Conservation (phyloP, 1,140 invertebrate species). For the Venturia canescens region DNA sequence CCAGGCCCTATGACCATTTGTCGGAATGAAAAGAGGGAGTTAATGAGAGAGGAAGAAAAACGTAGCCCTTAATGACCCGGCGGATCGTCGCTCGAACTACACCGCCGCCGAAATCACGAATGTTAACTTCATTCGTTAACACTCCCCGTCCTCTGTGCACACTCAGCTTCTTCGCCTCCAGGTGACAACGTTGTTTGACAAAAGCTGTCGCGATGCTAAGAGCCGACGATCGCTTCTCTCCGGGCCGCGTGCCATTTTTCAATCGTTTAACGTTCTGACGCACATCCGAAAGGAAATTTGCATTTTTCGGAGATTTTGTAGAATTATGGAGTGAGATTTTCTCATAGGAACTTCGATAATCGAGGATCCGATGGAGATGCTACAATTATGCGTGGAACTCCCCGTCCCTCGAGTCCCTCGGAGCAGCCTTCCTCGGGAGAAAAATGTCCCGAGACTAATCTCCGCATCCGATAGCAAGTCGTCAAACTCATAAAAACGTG, state of each 20-base stretch:
- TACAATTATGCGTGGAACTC: background rate
- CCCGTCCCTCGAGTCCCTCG: background rate
- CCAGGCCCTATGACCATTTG: background rate
- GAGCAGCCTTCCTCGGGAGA: background rate
- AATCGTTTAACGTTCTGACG: no score
- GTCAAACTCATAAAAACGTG: conserved; percentile 15
- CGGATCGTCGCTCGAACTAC: conserved; percentile 12
- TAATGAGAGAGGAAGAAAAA: background rate
- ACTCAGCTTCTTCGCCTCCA: no score
- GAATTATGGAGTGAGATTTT: background rate
- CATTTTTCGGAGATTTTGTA: no score
- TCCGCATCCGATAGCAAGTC: conserved; percentile 21
- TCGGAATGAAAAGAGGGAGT: background rate
- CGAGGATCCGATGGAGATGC: background rate
- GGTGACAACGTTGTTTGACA: background rate
- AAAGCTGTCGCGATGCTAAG: no score
- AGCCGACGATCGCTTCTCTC: no score
- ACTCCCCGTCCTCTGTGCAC: background rate
- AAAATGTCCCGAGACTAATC: background rate
- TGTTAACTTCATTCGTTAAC: conserved; percentile 25
- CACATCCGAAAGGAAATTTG: no score
- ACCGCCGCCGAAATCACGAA: conserved; percentile 2
- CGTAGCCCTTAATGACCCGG: conserved; percentile 19
- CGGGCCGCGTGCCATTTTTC: no score
- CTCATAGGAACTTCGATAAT: background rate